Evolutionary conservation across 1,140 invertebrate genomes (phyloP).

Genomic region (Anagrus nilaparvatae): DNA sequence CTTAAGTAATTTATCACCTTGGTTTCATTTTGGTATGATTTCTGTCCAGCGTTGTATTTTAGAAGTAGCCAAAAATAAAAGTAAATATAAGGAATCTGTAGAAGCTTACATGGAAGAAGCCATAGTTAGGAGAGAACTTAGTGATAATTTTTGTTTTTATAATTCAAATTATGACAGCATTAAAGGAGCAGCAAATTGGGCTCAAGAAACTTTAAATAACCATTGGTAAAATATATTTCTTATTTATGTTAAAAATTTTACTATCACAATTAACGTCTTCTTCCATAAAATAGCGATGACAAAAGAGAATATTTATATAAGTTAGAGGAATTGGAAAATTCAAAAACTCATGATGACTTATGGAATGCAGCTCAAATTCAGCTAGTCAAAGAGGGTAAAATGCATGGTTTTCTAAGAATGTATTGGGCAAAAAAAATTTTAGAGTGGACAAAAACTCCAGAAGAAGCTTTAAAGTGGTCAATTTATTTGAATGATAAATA

Average conservation of each 20-base stretch:
- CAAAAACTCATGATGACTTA: slow-evolving; percentile 82
- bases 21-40: slow-evolving; percentile 85
- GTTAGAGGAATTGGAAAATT: slow-evolving; percentile 58
- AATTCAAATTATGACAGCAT: slow-evolving; percentile 77
- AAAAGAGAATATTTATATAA: slow-evolving; percentile 68
- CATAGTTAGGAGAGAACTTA: slow-evolving; percentile 73
- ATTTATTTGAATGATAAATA: slow-evolving; percentile 84
- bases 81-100: slow-evolving; percentile 55
- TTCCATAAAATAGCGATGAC: slow-evolving; percentile 52
- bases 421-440: slow-evolving; percentile 93
- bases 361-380: slow-evolving; percentile 89
- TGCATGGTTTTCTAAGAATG: slow-evolving; percentile 88
- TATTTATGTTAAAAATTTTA: no score
- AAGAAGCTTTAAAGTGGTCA: slow-evolving; percentile 64
- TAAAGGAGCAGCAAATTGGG: slow-evolving; percentile 72
- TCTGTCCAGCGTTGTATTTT: slow-evolving; percentile 74
- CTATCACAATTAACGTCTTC: no score
- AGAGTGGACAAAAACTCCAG: slow-evolving; percentile 72
- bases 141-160: slow-evolving; percentile 89
- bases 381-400: slow-evolving; percentile 72
- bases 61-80: slow-evolving; percentile 56
- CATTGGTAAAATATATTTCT: slow-evolving; percentile 53
- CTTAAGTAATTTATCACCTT: slow-evolving; percentile 77
- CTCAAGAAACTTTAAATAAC: slow-evolving; percentile 63
- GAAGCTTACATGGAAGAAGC: slow-evolving; percentile 78